Conservation (phyloP, 2,888 invertebrate species). For the Volucella inanis region DNA sequence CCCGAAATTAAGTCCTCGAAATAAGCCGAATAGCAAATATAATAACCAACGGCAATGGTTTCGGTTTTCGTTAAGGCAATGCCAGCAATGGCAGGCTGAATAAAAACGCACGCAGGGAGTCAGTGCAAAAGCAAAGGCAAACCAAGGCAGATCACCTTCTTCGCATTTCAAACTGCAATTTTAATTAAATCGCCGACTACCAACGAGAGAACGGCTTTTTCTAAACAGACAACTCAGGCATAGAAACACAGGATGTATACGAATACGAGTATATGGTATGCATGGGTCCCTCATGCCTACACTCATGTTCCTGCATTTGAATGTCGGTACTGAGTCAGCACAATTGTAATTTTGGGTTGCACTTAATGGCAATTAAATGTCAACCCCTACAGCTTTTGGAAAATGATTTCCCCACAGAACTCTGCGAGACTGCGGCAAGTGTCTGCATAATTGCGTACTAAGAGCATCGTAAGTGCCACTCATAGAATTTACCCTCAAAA, state of each 20-base stretch:
- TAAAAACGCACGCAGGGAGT: conserved; percentile 40
- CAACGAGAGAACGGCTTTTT: conserved; percentile 36
- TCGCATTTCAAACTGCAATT: conserved; percentile 53
- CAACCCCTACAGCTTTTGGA: conserved; percentile 48
- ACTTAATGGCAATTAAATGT: conserved; percentile 74
- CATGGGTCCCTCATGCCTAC: neutral
- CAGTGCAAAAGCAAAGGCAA: neutral
- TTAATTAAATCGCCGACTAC: conserved; percentile 71
- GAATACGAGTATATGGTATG: neutral
- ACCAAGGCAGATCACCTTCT: conserved; percentile 17
- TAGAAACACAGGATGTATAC: neutral
- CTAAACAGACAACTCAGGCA: conserved; percentile 21
- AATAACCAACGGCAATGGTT: conserved; percentile 28
- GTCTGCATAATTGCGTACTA: conserved; percentile 74
- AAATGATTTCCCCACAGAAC: conserved; percentile 16
- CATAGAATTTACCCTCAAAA: conserved; percentile 59
- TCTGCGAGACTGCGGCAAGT: conserved; percentile 61
- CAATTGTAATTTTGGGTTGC: conserved; percentile 71
- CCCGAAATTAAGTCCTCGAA: conserved; percentile 57
- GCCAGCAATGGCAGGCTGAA: conserved; percentile 12
- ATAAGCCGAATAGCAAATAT: conserved; percentile 54
- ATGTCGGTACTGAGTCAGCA: conserved; percentile 64
- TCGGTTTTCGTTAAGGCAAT: neutral
- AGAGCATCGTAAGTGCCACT: conserved; percentile 71
- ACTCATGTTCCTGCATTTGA: conserved; percentile 15